Base-by-base conservation (phyloP, 2,888 invertebrate species). In the Noctua fimbriata region DNA sequence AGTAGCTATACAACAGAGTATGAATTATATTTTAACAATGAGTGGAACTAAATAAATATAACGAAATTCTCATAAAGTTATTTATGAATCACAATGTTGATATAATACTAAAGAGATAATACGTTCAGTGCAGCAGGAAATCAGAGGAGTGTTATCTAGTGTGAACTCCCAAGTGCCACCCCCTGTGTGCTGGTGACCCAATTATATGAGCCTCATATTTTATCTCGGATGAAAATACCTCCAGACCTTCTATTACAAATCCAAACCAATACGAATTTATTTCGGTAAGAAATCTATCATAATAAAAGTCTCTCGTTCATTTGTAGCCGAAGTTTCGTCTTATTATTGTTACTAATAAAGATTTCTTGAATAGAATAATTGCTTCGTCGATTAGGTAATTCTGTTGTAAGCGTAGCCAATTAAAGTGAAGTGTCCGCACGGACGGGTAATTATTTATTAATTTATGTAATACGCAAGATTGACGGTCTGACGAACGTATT, bases 181-280 rank as follows among this genome's bases (percentile, higher is more conserved):
- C 89, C 88, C 84, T 85, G 90, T 91, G 92, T 88, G 91, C 92
- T 87, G 91, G 90, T 95, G 95, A 95, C 95, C 95, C 92, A 95
- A 94, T 95, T 95, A 94, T 90, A 88, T 47, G 78, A 82, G 84
- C 90, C 88, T 85, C 84, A 84, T 87, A 84, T 88, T 86, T 88
- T 89, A 88, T 90, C 85, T 78, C 76, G 86, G 89, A 89, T 89
- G 91, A 92, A 93, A 93, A 92, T 92, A 91, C 86, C 84, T 89
- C 76, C 85, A 79, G 79, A 77, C 86, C 82, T 86, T 78, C 72
- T 75, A 76, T 79, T 76, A 74, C 69, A 81, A 69, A 79, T 72
- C 52, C 65, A 67, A 81, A 32, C 63, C 74, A 65, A 71, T 69
- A 69, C 21, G 47, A 55, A 67, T 69, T 44, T 72, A 71, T 83